These are phyloP conservation scores for Athrips mouffetella DNA, from an alignment of 2,888 invertebrate genomes.

Conservation along the genomic window DNA sequence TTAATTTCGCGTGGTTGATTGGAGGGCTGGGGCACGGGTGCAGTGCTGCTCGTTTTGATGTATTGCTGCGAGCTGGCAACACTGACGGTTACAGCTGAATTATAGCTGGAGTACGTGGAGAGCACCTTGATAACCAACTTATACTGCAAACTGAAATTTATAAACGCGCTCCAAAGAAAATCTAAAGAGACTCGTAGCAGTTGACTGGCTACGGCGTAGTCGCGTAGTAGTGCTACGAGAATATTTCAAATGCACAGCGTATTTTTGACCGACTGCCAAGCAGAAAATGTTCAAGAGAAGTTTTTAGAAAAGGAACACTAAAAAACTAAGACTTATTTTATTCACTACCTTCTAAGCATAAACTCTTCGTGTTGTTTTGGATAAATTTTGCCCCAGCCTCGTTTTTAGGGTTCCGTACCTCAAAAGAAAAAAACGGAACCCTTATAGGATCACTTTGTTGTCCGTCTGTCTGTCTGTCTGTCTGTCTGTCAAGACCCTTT, in stretches of 20 bases:
- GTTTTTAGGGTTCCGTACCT: too few relatives aligned
- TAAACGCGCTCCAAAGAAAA: background rate
- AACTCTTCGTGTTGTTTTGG: background rate
- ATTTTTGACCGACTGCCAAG: too few relatives aligned
- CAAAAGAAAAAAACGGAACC: too few relatives aligned
- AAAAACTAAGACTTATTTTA: background rate
- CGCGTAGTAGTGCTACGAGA: too few relatives aligned
- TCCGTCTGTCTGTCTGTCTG: too few relatives aligned
- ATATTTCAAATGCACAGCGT: constrained; percentile 23
- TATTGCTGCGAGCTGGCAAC: background rate
- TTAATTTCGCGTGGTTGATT: background rate
- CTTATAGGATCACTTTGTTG: too few relatives aligned
- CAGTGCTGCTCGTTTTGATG: background rate
- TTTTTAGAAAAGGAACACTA: too few relatives aligned
- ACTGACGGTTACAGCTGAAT: background rate
- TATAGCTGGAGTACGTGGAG: background rate
- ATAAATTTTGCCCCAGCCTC: too few relatives aligned
- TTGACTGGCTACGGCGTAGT: too few relatives aligned
- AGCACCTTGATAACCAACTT: background rate
- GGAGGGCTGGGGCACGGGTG: background rate
- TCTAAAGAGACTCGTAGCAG: constrained; percentile 42
- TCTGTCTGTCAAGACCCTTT: too few relatives aligned
- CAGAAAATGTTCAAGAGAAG: too few relatives aligned
- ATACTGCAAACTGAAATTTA: background rate
- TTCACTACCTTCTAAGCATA: background rate